Conservation (phyloP, 2,113 vertebrate species). For the Pterocles burchelli region DNA sequence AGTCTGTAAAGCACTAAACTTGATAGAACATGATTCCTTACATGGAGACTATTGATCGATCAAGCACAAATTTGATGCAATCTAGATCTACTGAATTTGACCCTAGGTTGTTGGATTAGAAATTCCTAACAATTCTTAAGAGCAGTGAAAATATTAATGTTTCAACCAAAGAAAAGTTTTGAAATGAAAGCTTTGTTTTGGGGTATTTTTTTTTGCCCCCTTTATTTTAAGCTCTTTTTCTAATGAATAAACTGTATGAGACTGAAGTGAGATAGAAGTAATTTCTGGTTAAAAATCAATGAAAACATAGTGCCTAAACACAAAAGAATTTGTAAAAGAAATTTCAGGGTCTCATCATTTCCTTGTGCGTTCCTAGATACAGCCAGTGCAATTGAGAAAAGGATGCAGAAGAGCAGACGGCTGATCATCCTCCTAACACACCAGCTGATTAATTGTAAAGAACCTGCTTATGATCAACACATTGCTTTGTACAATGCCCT, state of each 20-base stretch:
- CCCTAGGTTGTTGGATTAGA: neutral
- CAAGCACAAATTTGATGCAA: neutral
- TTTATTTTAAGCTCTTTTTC: neutral
- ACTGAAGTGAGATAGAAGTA: neutral
- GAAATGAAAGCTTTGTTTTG: neutral
- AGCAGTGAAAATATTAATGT: neutral
- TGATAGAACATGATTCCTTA: neutral
- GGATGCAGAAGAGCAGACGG: constrained; percentile 70
- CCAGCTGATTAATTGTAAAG: neutral
- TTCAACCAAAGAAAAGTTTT: neutral
- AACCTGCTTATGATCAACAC: constrained; percentile 71
- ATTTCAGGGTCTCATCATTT: neutral
- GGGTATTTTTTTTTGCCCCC: neutral
- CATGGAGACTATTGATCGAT: neutral
- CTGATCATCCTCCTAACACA: constrained; percentile 72
- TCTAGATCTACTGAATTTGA: neutral
- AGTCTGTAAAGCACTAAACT: neutral
- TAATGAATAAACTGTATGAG: neutral
- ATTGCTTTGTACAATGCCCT: constrained; percentile 73
- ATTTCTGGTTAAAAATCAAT: neutral
- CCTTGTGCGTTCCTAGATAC: constrained; percentile 41
- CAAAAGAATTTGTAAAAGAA: neutral
- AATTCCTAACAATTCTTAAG: neutral
- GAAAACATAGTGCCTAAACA: neutral
- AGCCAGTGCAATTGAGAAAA: constrained; percentile 57